Percentiles rank a stretch among this genome's conserved stretches.
Evolutionary conservation across 2,797 vertebrate genomes (phyloP).

Genomic region (Erpetoichthys calabaricus): DNA sequence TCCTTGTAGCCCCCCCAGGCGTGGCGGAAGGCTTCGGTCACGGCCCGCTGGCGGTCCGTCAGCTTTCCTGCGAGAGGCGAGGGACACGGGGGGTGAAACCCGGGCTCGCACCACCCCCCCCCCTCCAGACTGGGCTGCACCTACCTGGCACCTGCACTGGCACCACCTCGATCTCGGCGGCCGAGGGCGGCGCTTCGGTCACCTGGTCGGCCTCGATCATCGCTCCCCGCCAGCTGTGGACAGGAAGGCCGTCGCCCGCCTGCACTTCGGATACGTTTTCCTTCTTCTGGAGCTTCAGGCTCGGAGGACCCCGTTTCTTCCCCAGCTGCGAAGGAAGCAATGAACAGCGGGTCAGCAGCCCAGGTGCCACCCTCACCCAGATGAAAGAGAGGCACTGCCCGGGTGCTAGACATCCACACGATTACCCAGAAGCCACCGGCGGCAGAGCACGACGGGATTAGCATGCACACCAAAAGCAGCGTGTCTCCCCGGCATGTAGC

Average conservation of each 20-base stretch:
- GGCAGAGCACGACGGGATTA: too few relatives aligned
- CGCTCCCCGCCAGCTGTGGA: slow-evolving; percentile 60
- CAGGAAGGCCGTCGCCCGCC: neutral
- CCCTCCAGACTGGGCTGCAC: neutral
- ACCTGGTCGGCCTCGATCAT: slow-evolving; percentile 54
- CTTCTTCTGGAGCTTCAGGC: slow-evolving; percentile 30
- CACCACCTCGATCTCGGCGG: slow-evolving; percentile 25
- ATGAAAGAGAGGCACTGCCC: too few relatives aligned
- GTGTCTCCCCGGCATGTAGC: too few relatives aligned
- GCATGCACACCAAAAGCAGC: too few relatives aligned
- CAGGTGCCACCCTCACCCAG: too few relatives aligned
- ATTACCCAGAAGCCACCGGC: too few relatives aligned
- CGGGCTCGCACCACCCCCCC: slow-evolving; percentile 22
- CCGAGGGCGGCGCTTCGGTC: slow-evolving; percentile 41
- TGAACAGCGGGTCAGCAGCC: too few relatives aligned
- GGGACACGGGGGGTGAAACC: neutral
- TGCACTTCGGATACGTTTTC: slow-evolving; percentile 26
- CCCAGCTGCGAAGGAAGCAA: too few relatives aligned
- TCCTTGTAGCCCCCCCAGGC: slow-evolving; percentile 81
- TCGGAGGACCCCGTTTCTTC: slow-evolving; percentile 32
- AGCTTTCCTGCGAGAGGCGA: too few relatives aligned
- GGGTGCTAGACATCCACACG: too few relatives aligned
- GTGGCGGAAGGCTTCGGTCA: slow-evolving; percentile 71
- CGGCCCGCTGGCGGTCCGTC: slow-evolving; percentile 43
- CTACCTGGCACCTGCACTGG: slow-evolving; percentile 43